A percentile compares a stretch with the other conserved stretches of the same genome.
phyloP scores from a whole-genome alignment of 2,113 vertebrate species.

The Semnornis frantzii region DNA sequence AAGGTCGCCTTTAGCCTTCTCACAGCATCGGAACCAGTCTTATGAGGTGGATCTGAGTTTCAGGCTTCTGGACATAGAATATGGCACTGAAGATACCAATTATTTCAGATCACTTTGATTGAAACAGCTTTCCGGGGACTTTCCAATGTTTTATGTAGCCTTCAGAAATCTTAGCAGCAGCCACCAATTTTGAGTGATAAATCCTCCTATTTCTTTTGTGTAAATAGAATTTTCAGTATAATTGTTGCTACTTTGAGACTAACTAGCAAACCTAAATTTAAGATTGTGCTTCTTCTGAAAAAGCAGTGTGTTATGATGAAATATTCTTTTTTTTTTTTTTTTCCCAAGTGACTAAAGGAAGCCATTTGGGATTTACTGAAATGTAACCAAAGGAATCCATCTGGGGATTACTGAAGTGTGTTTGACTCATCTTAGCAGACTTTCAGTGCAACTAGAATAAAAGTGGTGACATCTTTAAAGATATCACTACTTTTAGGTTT shows the following conservation, averaged over 20 bases:
- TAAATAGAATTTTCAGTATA: neutral
- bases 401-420: neutral
- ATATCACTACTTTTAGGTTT: neutral
- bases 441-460: neutral
- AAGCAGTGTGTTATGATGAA: neutral
- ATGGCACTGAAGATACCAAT: neutral
- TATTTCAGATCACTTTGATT: neutral
- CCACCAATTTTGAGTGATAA: neutral
- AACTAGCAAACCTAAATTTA: neutral
- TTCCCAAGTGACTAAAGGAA: neutral
- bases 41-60: neutral
- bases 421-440: neutral
- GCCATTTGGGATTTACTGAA: neutral
- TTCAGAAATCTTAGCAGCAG: neutral
- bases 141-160: neutral
- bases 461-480: neutral
- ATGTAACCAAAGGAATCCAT: neutral
- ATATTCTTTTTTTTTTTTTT: neutral
- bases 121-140: neutral
- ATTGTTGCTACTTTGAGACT: neutral
- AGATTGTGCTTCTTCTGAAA: neutral
- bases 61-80: neutral
- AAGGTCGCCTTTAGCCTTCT: neutral
- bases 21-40: neutral
- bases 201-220: neutral